Conservation (phyloP, 2,888 invertebrate species). For the Scaptomyza tumidula region DNA sequence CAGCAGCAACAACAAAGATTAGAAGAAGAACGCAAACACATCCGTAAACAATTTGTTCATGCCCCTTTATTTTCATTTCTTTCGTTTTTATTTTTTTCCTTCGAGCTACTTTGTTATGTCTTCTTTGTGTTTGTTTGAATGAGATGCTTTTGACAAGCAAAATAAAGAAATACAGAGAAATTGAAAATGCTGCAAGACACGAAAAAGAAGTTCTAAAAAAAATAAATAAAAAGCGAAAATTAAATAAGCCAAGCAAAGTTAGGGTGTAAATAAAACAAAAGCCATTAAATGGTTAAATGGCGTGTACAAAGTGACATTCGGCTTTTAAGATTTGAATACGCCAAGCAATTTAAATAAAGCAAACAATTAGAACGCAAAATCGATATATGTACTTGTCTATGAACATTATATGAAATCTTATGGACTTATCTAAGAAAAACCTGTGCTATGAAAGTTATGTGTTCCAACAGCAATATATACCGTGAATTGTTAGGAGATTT, state of each 20-base stretch:
- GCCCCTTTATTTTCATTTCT: slow-evolving; percentile 49
- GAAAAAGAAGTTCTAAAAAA: slow-evolving; percentile 20
- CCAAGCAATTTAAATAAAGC: slow-evolving; percentile 29
- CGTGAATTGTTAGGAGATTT: background rate
- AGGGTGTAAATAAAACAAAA: slow-evolving; percentile 36
- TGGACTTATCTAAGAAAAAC: background rate
- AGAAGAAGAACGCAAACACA: slow-evolving; percentile 75
- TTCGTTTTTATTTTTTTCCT: slow-evolving; percentile 6
- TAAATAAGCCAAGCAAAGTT: slow-evolving; percentile 17
- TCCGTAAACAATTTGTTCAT: slow-evolving; percentile 79
- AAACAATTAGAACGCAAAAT: background rate
- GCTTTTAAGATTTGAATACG: slow-evolving; percentile 24
- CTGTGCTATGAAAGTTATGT: background rate
- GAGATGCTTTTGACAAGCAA: slow-evolving; percentile 66
- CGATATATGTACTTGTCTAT: background rate
- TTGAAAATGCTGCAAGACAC: slow-evolving; percentile 58
- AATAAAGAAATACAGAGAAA: slow-evolving; percentile 72
- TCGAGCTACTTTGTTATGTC: slow-evolving; percentile 34
- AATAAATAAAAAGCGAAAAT: slow-evolving; percentile 15
- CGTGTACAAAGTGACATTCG: slow-evolving; percentile 24
- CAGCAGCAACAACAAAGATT: slow-evolving; percentile 45
- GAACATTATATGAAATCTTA: background rate
- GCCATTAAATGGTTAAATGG: slow-evolving; percentile 33
- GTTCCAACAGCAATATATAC: background rate
- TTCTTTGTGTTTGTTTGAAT: slow-evolving; percentile 64